Conservation (phyloP, 2,888 invertebrate species). For the Alcis repandata region DNA sequence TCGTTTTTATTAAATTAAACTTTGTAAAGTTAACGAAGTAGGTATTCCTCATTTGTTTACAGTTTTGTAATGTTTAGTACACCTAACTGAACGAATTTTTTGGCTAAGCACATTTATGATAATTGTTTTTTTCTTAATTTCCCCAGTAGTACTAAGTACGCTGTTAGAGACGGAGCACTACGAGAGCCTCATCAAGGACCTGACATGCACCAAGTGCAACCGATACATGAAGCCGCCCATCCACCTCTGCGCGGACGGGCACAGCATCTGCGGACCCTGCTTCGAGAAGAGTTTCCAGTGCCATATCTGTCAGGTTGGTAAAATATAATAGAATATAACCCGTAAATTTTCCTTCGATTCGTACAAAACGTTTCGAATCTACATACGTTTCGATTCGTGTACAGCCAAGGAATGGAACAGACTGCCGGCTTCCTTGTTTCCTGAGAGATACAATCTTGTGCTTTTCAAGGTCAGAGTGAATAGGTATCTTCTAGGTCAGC, state of each 20-base stretch:
- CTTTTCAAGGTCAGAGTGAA: too few relatives aligned
- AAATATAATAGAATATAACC: too few relatives aligned
- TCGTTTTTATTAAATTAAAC: background rate
- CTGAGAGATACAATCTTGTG: too few relatives aligned
- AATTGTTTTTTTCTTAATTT: background rate
- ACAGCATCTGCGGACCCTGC: slow-evolving; percentile 78
- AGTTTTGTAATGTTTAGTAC: too few relatives aligned
- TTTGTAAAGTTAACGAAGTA: background rate
- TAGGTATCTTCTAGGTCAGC: too few relatives aligned
- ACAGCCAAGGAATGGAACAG: too few relatives aligned
- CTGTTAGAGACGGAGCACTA: slow-evolving; percentile 83
- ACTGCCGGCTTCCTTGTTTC: too few relatives aligned
- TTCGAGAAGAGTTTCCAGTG: slow-evolving; percentile 77
- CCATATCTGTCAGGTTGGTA: slow-evolving; percentile 73
- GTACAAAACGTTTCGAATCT: too few relatives aligned
- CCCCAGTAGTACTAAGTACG: slow-evolving; percentile 74
- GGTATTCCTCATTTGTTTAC: too few relatives aligned
- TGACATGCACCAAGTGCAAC: slow-evolving; percentile 80
- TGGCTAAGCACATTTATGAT: background rate
- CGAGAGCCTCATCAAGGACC: slow-evolving; percentile 78
- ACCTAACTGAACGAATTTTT: too few relatives aligned
- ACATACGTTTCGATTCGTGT: too few relatives aligned
- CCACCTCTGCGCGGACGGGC: slow-evolving; percentile 81
- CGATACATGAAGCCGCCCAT: slow-evolving; percentile 83
- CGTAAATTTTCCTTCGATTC: too few relatives aligned